Conservation (phyloP, 1,140 invertebrate genomes). For the Dendroctonus valens region DNA sequence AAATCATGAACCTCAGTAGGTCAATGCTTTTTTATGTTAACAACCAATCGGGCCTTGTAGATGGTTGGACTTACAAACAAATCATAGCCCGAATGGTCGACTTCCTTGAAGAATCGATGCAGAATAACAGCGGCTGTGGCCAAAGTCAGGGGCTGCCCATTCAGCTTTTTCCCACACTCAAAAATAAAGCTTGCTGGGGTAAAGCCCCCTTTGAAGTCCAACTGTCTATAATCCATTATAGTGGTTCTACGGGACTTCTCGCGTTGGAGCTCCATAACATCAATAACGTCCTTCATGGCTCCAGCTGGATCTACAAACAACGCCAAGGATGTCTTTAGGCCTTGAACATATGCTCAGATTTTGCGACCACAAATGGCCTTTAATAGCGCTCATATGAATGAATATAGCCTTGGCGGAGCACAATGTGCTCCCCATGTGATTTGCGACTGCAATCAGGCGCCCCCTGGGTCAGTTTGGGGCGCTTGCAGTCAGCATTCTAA, state of each 20-base stretch:
- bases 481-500: too few relatives aligned
- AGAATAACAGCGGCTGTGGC: slow-evolving; percentile 83
- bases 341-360: too few relatives aligned
- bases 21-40: too few relatives aligned
- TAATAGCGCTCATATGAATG: too few relatives aligned
- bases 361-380: too few relatives aligned
- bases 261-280: slow-evolving; percentile 66
- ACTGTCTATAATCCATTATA: slow-evolving; percentile 59
- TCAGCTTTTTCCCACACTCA: slow-evolving; percentile 84
- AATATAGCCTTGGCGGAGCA: too few relatives aligned
- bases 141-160: slow-evolving; percentile 77
- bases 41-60: too few relatives aligned
- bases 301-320: neutral
- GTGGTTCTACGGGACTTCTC: slow-evolving; percentile 56
- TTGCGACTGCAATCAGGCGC: too few relatives aligned
- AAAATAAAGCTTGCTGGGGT: slow-evolving; percentile 78
- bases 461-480: too few relatives aligned
- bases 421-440: too few relatives aligned
- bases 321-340: too few relatives aligned
- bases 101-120: slow-evolving; percentile 84
- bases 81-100: slow-evolving; percentile 75
- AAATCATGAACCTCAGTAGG: too few relatives aligned
- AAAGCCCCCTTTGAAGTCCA: slow-evolving; percentile 55
- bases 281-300: slow-evolving; percentile 65
- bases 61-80: slow-evolving; percentile 68